Base-by-base conservation (phyloP, 1,140 invertebrate genomes). In the Drosophila mojavensis region DNA sequence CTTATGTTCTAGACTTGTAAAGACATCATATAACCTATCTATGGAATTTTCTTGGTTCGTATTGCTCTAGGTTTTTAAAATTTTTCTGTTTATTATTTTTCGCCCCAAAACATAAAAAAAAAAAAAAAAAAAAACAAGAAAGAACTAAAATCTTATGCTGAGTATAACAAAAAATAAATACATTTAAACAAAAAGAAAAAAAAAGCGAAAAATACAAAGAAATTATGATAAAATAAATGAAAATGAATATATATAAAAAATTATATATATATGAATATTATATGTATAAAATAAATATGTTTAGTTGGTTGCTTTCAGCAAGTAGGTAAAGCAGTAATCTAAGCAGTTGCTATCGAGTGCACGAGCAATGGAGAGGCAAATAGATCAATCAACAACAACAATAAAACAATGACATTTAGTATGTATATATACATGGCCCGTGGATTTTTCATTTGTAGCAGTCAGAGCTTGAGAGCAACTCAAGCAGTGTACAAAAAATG, bases 1-100 rank as follows among this genome's bases (percentile, higher is more conserved):
- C 83, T 83, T 82, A 88, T 90, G 73, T 90, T 91, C 69, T 88
- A 88, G 78, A 86, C 76, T 86, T 86, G 83, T 90, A 81, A 78
- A 83, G 75, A 78, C 33, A 54, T n/a, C 47, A 70, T 56, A 13
- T 39, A 75, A 39, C 66, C 79, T 86, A 78, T 88, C 79, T 86
- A 75, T 88, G 70, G 64, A 83, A 72, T 86, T 39, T 11, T 11
- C 75, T 78, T 82, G 60, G 75, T 83, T 88, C 73, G 78, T 47
- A 17, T 62, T 84, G 81, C 71, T 77, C 80, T 70, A 65, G 64
- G 68, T 79, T 80, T 84, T 83, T 73, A 48, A 47, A 48, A 20
- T 33, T 69, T 66, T 76, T 64, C 80, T 11, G 4, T 24, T 50
- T 26, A 5, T 26, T 26, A 84, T 83, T 79, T 67, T 67, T 83